Evolutionary conservation across 2,888 invertebrate genomes (phyloP), one percentile per base, ranked within the genome.

Genomic region (Tenthredo amoena): DNA sequence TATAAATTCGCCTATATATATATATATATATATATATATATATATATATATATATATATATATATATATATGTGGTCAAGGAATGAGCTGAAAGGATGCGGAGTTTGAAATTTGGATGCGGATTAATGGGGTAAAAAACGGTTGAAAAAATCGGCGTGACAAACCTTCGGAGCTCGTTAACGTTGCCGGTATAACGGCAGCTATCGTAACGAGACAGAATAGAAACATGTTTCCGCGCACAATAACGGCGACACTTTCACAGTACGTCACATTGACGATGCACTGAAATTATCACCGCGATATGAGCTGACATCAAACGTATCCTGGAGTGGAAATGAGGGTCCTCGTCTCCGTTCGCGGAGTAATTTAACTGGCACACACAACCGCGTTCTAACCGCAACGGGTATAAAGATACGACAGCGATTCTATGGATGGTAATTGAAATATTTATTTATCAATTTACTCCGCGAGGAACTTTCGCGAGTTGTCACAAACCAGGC

Each of bases 111-210:
- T 68, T 68, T 34, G 15, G 15, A 68, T 68, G 12, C 5, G 5
- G 2, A 12, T 15, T 0, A 26, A 62, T 26, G 6, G 6, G 26
- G 0, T 18, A 6, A 31, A 6, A 34, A 68, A 6, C 1, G 18
- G 34, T 5, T 18, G 18, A 18, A 34, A 26, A 68, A 68, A 68
- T 15, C 10, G 26, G 34, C 3, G 18, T 5, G 18, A 71, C 50
- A 40, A 72, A 68, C 71, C 50, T 47, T 50, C 89, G 85, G 87
- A 88, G 86, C 34, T 50, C 9, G 77, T 55, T 1, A 55, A 26
- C 1, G 55, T 55, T 5, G 31, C 50, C 77, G 55, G 55, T 50
- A 55, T n/a, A 55, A 55, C 18, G 77, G 55, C 77, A 15, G 47
- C 15, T 34, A 71, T 71, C 3, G 55, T 50, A 9, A 77, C 31